These are phyloP conservation scores for Phasianus colchicus DNA, from an alignment of 2,113 vertebrate genomes.

Conservation along the genomic window DNA sequence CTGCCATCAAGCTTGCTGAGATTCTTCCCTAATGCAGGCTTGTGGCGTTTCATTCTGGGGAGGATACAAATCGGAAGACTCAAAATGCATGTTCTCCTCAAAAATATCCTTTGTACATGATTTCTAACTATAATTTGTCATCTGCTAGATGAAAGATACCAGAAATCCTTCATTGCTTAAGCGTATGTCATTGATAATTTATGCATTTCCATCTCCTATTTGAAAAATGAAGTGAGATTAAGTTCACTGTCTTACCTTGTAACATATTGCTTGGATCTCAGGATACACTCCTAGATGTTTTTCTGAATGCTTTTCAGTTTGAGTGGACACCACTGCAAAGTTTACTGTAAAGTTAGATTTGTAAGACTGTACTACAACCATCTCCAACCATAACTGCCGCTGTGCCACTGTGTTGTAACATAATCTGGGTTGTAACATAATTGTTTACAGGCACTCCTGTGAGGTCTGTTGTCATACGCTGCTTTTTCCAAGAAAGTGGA, in stretches of 20 bases:
- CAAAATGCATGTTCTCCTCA: fast-evolving
- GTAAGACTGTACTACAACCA: not conserved
- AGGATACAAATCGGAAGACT: not conserved
- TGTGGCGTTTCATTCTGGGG: not conserved
- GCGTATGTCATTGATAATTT: not conserved
- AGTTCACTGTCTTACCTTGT: not conserved
- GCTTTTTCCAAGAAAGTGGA: not conserved
- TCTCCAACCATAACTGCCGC: not conserved
- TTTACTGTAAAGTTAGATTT: not conserved
- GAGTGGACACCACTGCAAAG: not conserved
- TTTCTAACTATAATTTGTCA: not conserved
- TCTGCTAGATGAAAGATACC: not conserved
- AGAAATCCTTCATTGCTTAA: not conserved
- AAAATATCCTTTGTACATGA: not conserved
- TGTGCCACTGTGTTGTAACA: not conserved
- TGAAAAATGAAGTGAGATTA: not conserved
- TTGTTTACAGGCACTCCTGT: not conserved
- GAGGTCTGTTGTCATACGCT: not conserved
- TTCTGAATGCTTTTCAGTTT: not conserved
- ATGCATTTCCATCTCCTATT: not conserved
- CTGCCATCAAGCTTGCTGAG: not conserved
- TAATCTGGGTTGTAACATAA: not conserved
- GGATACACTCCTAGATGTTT: not conserved
- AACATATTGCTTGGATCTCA: not conserved
- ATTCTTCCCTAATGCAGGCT: not conserved